Base-by-base conservation (phyloP, 1,140 invertebrate species). In the Drosophila albomicans region DNA sequence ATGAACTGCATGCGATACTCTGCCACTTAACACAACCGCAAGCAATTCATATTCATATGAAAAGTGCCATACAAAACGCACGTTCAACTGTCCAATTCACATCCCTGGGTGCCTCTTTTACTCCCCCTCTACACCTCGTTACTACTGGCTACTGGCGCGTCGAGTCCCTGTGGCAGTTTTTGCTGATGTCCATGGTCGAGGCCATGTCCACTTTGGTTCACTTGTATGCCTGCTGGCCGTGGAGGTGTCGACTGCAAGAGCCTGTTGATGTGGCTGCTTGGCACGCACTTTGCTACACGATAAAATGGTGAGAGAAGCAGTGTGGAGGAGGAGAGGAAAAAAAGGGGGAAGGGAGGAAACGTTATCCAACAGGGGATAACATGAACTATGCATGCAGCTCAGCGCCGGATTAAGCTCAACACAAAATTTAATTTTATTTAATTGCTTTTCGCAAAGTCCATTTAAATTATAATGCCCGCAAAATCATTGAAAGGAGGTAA, bases 31-130 rank as follows among this genome's bases (percentile, higher is more conserved):
- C 79, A 64, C 74, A 73, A 85, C 85, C 85, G 62, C 84, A 87
- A 87, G 82, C 79, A 80, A 89, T 88, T 88, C 85, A 89, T 89
- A 88, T 89, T 88, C 85, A 88, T 89, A 89, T 84, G 84, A 63
- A 81, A 88, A 89, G 75, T 85, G 58, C 81, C 64, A 76, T 59
- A 61, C 51, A 79, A 81, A 85, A 78, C 78, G 71, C 61, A 81
- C 69, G 73, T 75, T 58, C 67, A 28, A 35, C 13, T 72, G 58
- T 78, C 63, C 75, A 49, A 43, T 59, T 28, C 41, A 20, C 30
- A 8, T 8, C 46, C 38, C 11, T 1, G 30, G 16, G 25, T 8
- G 1, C n/a, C 48, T 45, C 35, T 8, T 6, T 7, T 5, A 1
- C 30, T 5, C 30, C 30, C 30, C 30, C 30, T 32, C 30, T 32